These are phyloP conservation scores for Micromussa lordhowensis DNA, from an alignment of 92 coral and sea anemone genomes.

Conservation along the genomic window DNA sequence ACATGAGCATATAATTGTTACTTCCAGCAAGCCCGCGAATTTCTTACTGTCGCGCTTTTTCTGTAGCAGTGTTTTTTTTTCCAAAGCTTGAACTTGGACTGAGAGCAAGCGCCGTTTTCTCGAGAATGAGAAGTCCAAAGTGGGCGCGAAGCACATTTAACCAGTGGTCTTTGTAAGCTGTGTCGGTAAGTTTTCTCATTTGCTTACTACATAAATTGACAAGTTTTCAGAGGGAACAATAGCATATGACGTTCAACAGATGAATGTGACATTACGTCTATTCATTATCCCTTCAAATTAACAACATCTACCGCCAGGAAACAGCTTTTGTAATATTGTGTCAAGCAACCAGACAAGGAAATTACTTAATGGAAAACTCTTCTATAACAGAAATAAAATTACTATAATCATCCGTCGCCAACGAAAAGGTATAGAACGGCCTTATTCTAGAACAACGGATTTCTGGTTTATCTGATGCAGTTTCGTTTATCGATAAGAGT, in stretches of 20 bases:
- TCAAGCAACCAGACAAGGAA: not conserved
- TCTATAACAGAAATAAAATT: slow-evolving; percentile 4
- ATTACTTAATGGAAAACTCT: not conserved
- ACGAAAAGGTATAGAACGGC: not conserved
- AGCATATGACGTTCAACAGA: not conserved
- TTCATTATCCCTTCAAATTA: not conserved
- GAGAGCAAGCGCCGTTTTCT: not conserved
- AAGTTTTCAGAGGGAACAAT: not conserved
- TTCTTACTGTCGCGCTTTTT: not conserved
- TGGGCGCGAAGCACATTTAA: not conserved
- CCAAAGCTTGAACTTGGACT: not conserved
- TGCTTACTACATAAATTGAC: not conserved
- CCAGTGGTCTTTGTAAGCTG: not conserved
- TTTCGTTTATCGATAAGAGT: not conserved
- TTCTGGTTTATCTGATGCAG: not conserved
- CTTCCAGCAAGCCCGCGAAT: not conserved
- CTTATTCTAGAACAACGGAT: not conserved
- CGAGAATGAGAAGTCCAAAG: not conserved
- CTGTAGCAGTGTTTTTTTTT: not conserved
- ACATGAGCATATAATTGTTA: not conserved
- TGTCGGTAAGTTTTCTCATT: not conserved
- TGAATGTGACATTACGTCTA: not conserved
- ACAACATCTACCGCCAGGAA: not conserved
- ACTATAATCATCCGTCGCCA: not conserved
- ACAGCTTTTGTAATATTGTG: not conserved